Evolutionary conservation across 2,797 vertebrate genomes (phyloP).

Genomic region (Hylomyscus alleni): DNA sequence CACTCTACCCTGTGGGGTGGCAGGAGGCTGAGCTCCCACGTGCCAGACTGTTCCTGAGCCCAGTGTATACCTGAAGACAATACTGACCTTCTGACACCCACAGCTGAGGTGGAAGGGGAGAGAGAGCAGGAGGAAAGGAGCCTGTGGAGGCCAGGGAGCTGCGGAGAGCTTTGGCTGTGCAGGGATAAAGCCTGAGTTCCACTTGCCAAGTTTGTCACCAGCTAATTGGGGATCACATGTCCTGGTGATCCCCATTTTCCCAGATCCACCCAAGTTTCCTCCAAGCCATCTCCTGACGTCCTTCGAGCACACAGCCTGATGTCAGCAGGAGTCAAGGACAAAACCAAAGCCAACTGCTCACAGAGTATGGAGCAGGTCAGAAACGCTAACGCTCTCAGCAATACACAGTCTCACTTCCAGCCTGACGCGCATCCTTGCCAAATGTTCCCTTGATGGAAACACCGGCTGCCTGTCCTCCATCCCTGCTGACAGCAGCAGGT

Average conservation of each 20-base stretch:
- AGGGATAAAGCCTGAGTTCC: constrained; percentile 83
- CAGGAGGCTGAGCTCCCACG: neutral
- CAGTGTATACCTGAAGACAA: constrained; percentile 26
- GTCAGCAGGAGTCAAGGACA: constrained; percentile 85
- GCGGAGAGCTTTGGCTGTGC: constrained; percentile 79
- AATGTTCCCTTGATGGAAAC: constrained; percentile 77
- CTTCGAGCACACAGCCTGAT: constrained; percentile 85
- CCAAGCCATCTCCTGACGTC: constrained; percentile 81
- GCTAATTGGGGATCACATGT: constrained; percentile 87
- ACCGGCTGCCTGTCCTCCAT: constrained; percentile 63
- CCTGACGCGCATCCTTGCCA: constrained; percentile 54
- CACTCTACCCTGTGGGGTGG: accelerated
- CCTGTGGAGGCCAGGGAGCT: constrained; percentile 78
- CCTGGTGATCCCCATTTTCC: constrained; percentile 85
- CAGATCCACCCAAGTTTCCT: constrained; percentile 82
- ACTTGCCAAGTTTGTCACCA: constrained; percentile 84
- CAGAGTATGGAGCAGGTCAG: constrained; percentile 84
- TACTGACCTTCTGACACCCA: constrained; percentile 46
- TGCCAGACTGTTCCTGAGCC: constrained; percentile 53
- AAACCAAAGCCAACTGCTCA: constrained; percentile 79
- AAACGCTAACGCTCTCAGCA: constrained; percentile 73
- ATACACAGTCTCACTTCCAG: constrained; percentile 68
- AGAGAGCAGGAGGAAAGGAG: constrained; percentile 21
- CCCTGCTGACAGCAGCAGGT: constrained; percentile 67
- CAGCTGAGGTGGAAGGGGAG: constrained; percentile 21